Base-by-base conservation (phyloP, 2,113 vertebrate genomes). In the Gavialis gangeticus region DNA sequence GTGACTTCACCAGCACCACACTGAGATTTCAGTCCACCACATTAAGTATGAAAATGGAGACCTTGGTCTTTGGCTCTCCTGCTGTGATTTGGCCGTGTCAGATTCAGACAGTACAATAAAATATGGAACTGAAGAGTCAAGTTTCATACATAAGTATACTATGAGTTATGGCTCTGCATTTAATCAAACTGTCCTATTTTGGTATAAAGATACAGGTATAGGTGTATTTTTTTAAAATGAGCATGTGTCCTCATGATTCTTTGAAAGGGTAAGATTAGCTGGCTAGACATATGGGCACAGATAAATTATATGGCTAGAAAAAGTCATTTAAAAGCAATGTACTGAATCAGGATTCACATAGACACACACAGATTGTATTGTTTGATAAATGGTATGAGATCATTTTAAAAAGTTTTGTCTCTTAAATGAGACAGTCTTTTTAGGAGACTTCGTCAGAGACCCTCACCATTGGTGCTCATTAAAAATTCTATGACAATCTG, bases 31-130 rank as follows among this genome's bases (percentile, higher is more conserved):
- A 79, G 58, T 54, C 34, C 25, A 73, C 34, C 3, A 13, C 21
- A 88, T 81, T 93, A 85, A 96, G 59, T 7, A 79, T 85, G 76
- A 95, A 95, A 94, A 93, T 28, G 54, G n/a, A 63, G 63, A 59
- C 54, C 22, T n/a, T 27, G 59, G 16, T 59, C 78, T 92, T 67
- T 90, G 30, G 14, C 18, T 91, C 21, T 90, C 66, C 73, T 71
- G 3, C 37, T 81, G 57, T 76, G 71, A 88, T 93, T 63, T 77
- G 75, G 59, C 86, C 93, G 25, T 92, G 59, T 82, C 30, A 82
- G 73, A 22, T 27, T 56, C 92, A 8, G 63, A 82, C n/a, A 37
- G 58, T 17, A 82, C n/a, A 92, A 87, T 91, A 85, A 93, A 92
- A 93, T 46, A 85, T 21, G 59, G 66, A 94, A 92, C 55, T 82